phyloP scores from a whole-genome alignment of 2,888 invertebrate species.

The Napeogenes inachia region DNA sequence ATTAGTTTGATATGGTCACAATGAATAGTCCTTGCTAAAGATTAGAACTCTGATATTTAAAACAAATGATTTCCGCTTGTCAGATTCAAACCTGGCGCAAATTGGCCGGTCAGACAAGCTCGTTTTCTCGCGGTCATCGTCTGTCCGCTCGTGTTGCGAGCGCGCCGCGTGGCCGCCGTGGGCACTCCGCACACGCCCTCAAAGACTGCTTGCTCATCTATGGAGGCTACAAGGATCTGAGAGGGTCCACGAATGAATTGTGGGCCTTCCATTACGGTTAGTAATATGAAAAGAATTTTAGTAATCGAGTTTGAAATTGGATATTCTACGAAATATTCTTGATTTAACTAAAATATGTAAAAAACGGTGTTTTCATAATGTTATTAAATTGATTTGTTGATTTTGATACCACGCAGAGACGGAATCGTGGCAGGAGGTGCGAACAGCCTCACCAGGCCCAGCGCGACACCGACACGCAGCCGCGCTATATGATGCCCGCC shows the following conservation, averaged over 20 bases:
- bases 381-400: neutral
- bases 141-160: slow-evolving; percentile 44
- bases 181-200: slow-evolving; percentile 89
- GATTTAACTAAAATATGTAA: no score
- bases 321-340: no score
- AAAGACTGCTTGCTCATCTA: slow-evolving; percentile 88
- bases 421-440: slow-evolving; percentile 85
- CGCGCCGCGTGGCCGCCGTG: slow-evolving; percentile 86
- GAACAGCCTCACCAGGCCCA: slow-evolving; percentile 68
- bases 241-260: slow-evolving; percentile 89
- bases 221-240: slow-evolving; percentile 91
- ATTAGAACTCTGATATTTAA: no score
- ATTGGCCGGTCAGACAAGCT: slow-evolving; percentile 73
- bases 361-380: no score
- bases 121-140: slow-evolving; percentile 63
- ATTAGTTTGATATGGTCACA: slow-evolving; percentile 21
- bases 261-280: slow-evolving; percentile 93
- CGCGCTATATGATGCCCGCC: slow-evolving; percentile 84
- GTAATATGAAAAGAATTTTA: slow-evolving; percentile 10
- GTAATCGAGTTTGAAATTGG: no score
- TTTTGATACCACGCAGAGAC: slow-evolving; percentile 74
- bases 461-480: slow-evolving; percentile 91
- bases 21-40: neutral
- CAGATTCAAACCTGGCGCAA: slow-evolving; percentile 61
- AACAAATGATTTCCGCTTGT: neutral